Evolutionary conservation across 2,113 vertebrate species (phyloP).

Genomic region (Callithrix jacchus): DNA sequence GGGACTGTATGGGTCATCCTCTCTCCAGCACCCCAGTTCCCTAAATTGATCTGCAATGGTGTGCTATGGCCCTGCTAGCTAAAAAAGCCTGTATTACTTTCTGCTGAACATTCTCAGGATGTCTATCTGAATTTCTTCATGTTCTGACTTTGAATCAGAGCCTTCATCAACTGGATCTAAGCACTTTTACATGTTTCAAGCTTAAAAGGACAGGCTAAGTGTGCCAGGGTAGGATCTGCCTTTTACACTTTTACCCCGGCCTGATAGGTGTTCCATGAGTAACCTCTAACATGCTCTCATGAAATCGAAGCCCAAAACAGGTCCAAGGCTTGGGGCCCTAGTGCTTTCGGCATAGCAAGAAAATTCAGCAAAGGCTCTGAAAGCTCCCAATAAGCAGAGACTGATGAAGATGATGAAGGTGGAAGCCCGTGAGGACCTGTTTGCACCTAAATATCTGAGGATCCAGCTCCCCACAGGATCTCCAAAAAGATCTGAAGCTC

Average conservation of each 20-base stretch:
- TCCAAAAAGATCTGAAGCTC: neutral
- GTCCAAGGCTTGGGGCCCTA: neutral
- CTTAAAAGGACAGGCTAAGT: neutral
- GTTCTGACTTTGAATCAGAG: neutral
- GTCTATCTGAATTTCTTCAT: neutral
- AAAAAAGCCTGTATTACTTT: neutral
- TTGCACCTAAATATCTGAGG: neutral
- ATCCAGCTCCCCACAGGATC: too few species aligned
- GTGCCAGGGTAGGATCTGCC: neutral
- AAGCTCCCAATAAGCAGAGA: neutral
- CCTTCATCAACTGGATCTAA: neutral
- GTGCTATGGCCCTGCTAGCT: neutral
- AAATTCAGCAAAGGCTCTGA: neutral
- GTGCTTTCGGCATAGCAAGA: neutral
- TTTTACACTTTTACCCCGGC: neutral
- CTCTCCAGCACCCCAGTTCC: neutral
- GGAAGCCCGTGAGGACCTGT: neutral
- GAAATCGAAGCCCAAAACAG: neutral
- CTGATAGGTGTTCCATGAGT: neutral
- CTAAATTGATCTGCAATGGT: neutral
- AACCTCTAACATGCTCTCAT: neutral
- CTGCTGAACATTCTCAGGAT: neutral
- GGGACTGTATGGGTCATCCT: neutral
- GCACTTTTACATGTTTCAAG: neutral
- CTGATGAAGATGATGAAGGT: neutral